Conservation (phyloP, 2,888 invertebrate species). For the Sturmia bella region DNA sequence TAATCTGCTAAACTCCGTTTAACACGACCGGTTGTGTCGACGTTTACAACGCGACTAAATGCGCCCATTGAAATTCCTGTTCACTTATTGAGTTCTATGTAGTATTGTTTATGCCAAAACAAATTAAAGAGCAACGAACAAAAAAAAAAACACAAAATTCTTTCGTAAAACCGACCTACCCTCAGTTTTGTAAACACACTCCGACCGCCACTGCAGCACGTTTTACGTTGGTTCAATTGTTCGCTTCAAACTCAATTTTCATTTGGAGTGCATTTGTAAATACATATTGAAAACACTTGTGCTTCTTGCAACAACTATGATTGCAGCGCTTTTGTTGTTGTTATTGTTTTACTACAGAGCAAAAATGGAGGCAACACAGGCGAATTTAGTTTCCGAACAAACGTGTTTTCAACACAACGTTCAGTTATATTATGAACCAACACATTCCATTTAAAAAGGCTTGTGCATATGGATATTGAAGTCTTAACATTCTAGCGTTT, state of each 20-base stretch:
- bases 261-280: constrained; percentile 26
- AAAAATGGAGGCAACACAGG: constrained; percentile 22
- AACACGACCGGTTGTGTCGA: constrained; percentile 64
- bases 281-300: constrained; percentile 64
- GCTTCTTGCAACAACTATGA: constrained; percentile 40
- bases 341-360: constrained; percentile 23
- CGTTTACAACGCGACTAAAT: constrained; percentile 69
- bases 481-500: constrained; percentile 25
- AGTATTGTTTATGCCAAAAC: constrained; percentile 38
- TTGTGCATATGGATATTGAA: constrained; percentile 3
- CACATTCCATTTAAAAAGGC: constrained; percentile 38
- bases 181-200: constrained; percentile 43
- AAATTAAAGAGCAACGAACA: constrained; percentile 9
- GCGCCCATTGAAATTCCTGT: constrained; percentile 61
- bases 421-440: constrained; percentile 67
- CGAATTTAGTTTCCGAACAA: constrained; percentile 52
- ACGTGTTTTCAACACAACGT: constrained; percentile 67
- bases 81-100: constrained; percentile 33
- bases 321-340: constrained; percentile 20
- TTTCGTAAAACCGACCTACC: constrained; percentile 68
- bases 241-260: constrained; percentile 46
- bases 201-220: constrained; percentile 24
- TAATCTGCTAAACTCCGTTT: constrained; percentile 27
- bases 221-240: constrained; percentile 63
- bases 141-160: constrained; percentile 23